These are phyloP conservation scores for Falcaria lacertinaria DNA, from an alignment of 2,888 invertebrate genomes.

Conservation along the genomic window DNA sequence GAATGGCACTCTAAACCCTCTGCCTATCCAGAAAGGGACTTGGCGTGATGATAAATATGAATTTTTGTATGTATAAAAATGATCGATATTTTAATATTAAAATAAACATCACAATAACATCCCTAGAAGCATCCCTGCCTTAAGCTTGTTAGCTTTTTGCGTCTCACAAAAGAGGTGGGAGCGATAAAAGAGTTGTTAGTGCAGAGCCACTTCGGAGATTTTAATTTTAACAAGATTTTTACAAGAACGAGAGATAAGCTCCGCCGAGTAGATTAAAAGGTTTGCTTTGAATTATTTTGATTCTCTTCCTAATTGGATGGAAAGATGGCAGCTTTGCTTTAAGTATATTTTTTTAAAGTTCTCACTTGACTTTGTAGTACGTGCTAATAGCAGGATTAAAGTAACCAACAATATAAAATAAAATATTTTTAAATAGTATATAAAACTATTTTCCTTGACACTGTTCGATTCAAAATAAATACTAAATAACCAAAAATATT, in stretches of 20 bases:
- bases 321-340: background rate
- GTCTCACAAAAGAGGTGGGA: background rate
- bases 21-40: too few species aligned
- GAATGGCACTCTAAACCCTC: too few species aligned
- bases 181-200: constrained; percentile 1
- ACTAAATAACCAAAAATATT: too few species aligned
- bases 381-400: too few species aligned
- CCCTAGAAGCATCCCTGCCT: background rate
- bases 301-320: background rate
- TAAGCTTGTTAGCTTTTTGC: background rate
- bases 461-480: too few species aligned
- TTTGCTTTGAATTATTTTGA: background rate
- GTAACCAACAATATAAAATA: too few species aligned
- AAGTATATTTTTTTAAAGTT: background rate
- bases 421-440: too few species aligned
- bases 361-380: too few species aligned
- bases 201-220: background rate
- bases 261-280: background rate
- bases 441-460: too few species aligned
- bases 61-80: background rate
- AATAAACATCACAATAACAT: background rate
- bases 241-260: background rate
- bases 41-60: too few species aligned
- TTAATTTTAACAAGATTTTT: constrained; percentile 1
- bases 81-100: background rate